Base-by-base conservation (phyloP, 2,888 invertebrate genomes). In the Labia minor region DNA sequence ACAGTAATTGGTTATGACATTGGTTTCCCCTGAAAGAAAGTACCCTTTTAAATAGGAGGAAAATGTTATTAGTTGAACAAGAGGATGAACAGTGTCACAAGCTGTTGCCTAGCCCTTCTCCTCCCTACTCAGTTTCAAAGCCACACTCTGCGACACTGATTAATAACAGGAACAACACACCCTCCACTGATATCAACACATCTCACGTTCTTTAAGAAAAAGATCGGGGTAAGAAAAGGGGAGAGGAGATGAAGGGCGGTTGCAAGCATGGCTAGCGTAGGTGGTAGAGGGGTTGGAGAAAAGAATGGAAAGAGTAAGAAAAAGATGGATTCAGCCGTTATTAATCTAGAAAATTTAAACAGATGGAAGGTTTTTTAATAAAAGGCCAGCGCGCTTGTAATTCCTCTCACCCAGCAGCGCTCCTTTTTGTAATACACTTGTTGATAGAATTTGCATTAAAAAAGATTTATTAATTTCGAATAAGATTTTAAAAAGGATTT, bases 51-150 rank as follows among this genome's bases (percentile, higher is more conserved):
- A 49, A 49, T 49, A 49, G 49, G n/a, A 49, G 49, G 49, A 16
- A 49, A 49, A 49, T 49, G 49, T 49, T 49, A 49, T 49, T 49
- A 49, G 49, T 49, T 49, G 49, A 49, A 49, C 49, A 49, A 49
- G 49, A 49, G 14, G 8, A n/a, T n/a, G n/a, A n/a, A n/a, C n/a
- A 49, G 49, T n/a, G 49, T 3, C 49, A 49, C 49, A 49, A 49
- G 49, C 49, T 49, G 49, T 49, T 49, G 49, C 49, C n/a, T 14
- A 4, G 2, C 3, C n/a, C n/a, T 14, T 49, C 49, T 3, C 49
- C 49, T 14, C n/a, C n/a, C 49, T n/a, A n/a, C n/a, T n/a, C n/a
- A n/a, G n/a, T n/a, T n/a, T 49, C 3, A 49, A 49, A 49, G 49
- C 49, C 49, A 49, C 49, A 49, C 49, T 49, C 49, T 4, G 14